These are phyloP conservation scores for Drosophila diplacantha DNA, from an alignment of 2,888 invertebrate species.

Conservation along the genomic window DNA sequence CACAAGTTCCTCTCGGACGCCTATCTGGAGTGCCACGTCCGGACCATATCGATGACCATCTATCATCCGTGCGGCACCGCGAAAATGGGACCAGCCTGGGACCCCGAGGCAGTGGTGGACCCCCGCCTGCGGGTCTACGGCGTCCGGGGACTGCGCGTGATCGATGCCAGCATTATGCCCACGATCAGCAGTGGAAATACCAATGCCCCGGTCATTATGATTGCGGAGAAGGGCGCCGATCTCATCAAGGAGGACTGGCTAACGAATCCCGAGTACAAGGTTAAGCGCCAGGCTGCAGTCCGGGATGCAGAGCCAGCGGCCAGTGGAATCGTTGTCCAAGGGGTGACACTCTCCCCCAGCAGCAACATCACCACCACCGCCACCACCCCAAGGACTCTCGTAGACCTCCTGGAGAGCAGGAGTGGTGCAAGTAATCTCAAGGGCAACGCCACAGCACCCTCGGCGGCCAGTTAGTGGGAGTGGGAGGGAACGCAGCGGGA, in stretches of 20 bases:
- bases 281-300: constrained; percentile 49
- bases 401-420: not conserved
- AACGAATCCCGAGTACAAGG: constrained; percentile 76
- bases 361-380: not conserved
- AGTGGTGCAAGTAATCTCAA: constrained; percentile 1
- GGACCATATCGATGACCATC: constrained; percentile 92
- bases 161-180: constrained; percentile 94
- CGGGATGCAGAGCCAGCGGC: constrained; percentile 49
- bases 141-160: constrained; percentile 86
- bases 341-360: not conserved
- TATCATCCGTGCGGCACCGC: constrained; percentile 93
- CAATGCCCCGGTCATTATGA: constrained; percentile 95
- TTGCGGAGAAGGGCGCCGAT: constrained; percentile 92
- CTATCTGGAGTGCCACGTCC: constrained; percentile 91
- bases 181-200: constrained; percentile 93
- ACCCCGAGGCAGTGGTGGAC: constrained; percentile 89
- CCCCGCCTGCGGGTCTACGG: constrained; percentile 87
- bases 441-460: constrained; percentile 18
- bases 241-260: constrained; percentile 91
- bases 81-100: constrained; percentile 91
- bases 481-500: not conserved
- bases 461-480: constrained; percentile 16
- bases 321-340: constrained; percentile 11
- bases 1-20: constrained; percentile 86
- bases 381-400: constrained; percentile 11